These are phyloP conservation scores for Oncorhynchus tshawytscha DNA, from an alignment of 2,113 vertebrate genomes.

Conservation along the genomic window DNA sequence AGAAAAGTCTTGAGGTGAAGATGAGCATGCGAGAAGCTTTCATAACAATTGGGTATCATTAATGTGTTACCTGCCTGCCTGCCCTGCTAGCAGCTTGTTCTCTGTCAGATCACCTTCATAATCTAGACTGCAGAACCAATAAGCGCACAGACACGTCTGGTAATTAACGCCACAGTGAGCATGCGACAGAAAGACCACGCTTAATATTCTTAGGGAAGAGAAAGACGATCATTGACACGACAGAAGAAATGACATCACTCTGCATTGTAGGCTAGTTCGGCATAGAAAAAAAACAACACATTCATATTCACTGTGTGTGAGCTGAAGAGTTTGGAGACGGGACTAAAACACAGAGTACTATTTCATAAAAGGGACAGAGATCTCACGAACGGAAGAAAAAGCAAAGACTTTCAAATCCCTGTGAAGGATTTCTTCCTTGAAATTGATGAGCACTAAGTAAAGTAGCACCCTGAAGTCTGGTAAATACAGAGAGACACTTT, in stretches of 20 bases:
- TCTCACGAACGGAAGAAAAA: neutral
- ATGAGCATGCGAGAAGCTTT: constrained; percentile 17
- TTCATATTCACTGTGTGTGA: neutral
- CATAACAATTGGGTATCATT: neutral
- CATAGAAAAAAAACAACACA: neutral
- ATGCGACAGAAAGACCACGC: neutral
- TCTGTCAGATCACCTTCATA: constrained; percentile 10
- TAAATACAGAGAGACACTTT: constrained; percentile 18
- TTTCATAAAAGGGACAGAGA: neutral
- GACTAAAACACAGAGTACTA: neutral
- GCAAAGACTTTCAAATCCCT: neutral
- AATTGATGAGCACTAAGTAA: neutral
- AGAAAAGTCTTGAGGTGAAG: constrained; percentile 39
- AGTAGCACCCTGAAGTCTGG: constrained; percentile 6
- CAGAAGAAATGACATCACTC: neutral
- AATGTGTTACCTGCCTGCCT: neutral
- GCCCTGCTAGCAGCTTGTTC: constrained; percentile 10
- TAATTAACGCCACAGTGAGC: neutral
- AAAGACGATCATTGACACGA: neutral
- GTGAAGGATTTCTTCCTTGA: constrained; percentile 5
- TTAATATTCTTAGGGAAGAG: neutral
- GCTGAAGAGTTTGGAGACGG: neutral
- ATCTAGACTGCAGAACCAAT: neutral
- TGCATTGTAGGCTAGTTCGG: neutral
- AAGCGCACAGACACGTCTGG: neutral